Conservation (phyloP, 2,797 vertebrate genomes). For the Rallus crepitans region DNA sequence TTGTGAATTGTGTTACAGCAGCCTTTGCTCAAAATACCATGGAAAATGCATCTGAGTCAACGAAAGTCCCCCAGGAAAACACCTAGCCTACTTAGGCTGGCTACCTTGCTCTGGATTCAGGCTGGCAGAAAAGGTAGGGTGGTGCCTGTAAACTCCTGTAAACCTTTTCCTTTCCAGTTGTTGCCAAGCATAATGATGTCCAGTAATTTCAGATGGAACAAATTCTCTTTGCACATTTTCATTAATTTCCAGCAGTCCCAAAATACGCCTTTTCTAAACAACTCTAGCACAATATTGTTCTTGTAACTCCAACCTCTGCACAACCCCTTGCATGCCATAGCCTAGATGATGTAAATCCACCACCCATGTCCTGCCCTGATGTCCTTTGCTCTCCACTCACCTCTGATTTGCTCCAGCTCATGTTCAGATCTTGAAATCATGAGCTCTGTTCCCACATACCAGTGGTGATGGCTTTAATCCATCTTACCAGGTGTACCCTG, state of each 20-base stretch:
- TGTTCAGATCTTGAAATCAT: not conserved
- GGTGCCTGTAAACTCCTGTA: not conserved
- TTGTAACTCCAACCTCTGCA: not conserved
- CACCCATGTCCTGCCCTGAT: not conserved
- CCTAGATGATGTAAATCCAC: not conserved
- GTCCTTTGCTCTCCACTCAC: not conserved
- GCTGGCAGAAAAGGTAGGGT: not conserved
- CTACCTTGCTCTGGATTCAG: not conserved
- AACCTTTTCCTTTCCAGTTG: not conserved
- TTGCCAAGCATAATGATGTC: not conserved
- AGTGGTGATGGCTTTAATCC: not conserved
- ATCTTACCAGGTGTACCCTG: not conserved
- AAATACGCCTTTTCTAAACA: not conserved
- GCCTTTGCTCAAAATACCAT: not conserved
- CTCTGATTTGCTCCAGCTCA: not conserved
- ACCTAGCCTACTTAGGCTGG: not conserved
- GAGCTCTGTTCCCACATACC: not conserved
- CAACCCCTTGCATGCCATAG: rapidly evolving
- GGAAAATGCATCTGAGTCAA: not conserved
- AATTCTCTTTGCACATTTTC: not conserved
- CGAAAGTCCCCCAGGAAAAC: not conserved
- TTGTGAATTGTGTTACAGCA: not conserved
- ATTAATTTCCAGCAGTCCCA: not conserved
- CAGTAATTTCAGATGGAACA: not conserved
- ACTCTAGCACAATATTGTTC: not conserved